Evolutionary conservation across 1,140 invertebrate genomes (phyloP).

Genomic region (Dendrolimus punctatus): DNA sequence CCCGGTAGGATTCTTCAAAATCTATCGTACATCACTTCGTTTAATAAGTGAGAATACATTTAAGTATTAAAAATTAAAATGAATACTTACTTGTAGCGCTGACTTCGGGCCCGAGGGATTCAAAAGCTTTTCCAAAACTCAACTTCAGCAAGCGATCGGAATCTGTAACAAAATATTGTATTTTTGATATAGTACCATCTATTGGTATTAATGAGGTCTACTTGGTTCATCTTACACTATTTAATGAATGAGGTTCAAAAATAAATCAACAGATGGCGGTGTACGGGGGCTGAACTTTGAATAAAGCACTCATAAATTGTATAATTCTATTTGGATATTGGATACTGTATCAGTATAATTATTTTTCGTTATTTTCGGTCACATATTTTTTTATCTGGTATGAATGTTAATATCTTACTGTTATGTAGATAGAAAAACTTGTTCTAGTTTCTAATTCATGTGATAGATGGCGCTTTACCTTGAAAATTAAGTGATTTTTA

Average conservation of each 20-base stretch:
- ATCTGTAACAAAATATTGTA: constrained; percentile 40
- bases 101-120: constrained; percentile 61
- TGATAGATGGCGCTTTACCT: constrained; percentile 4
- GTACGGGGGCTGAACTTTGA: neutral
- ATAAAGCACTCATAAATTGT: too few relatives aligned
- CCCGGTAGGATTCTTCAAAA: too few relatives aligned
- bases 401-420: too few relatives aligned
- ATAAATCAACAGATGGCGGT: neutral
- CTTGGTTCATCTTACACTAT: neutral
- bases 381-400: too few relatives aligned
- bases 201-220: neutral
- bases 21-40: neutral
- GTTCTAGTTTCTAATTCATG: neutral
- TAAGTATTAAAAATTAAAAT: constrained; percentile 4
- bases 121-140: constrained; percentile 62
- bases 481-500: too few relatives aligned
- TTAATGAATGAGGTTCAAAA: neutral
- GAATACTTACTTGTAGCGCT: constrained; percentile 63
- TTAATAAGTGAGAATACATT: neutral
- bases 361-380: too few relatives aligned
- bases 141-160: constrained; percentile 57
- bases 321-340: too few relatives aligned
- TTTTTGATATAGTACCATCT: constrained; percentile 23
- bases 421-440: too few relatives aligned
- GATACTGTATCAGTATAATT: too few relatives aligned